phyloP scores from a whole-genome alignment of 2,113 vertebrate genomes.

The Muntiacus muntjak region DNA sequence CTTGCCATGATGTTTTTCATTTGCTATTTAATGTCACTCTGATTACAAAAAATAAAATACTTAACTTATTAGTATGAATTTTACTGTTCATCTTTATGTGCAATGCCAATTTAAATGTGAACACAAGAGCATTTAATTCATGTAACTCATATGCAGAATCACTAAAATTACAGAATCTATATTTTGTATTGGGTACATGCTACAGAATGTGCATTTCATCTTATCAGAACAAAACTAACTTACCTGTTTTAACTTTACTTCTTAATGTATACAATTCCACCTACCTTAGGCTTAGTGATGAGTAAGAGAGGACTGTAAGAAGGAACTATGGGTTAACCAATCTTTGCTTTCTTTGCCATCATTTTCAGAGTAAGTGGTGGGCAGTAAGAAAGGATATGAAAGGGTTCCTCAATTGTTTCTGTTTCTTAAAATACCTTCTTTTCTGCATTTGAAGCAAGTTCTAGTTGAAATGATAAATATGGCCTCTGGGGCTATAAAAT shows the following conservation, averaged over 20 bases:
- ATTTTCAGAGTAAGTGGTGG: not conserved
- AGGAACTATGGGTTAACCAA: not conserved
- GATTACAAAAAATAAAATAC: not conserved
- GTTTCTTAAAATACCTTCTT: not conserved
- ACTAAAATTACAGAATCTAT: not conserved
- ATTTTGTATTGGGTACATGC: not conserved
- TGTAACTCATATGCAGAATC: not conserved
- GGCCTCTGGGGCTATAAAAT: not conserved
- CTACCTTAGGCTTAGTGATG: not conserved
- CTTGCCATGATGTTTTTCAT: not conserved
- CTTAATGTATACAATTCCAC: not conserved
- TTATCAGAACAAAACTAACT: not conserved
- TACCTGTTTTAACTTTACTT: not conserved
- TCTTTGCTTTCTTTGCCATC: not conserved
- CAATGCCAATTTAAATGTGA: not conserved
- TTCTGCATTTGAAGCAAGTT: not conserved
- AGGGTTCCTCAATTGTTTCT: not conserved
- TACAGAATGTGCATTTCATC: not conserved
- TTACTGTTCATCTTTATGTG: not conserved
- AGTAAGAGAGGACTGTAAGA: not conserved
- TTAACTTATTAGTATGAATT: not conserved
- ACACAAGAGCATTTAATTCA: not conserved
- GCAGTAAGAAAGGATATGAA: not conserved
- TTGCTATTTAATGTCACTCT: not conserved
- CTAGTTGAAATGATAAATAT: not conserved